A percentile compares a stretch with the other conserved stretches of the same genome.
Evolutionary conservation across 2,888 invertebrate genomes (phyloP).

Genomic region (Brachynemurus nebulosus): DNA sequence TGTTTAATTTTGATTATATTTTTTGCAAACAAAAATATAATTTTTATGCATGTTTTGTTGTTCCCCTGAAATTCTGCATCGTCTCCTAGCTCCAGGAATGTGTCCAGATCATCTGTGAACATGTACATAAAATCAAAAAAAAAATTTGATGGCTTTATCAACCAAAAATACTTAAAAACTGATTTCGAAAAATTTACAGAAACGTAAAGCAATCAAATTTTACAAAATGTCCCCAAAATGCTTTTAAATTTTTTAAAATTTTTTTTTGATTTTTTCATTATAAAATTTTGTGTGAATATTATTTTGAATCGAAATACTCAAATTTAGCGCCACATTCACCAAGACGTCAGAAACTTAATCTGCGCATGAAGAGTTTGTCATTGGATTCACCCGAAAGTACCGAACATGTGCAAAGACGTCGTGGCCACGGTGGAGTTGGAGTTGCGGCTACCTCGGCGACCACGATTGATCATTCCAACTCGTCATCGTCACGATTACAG

Average conservation of each 20-base stretch:
- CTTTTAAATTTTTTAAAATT: slow-evolving; percentile 23
- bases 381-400: slow-evolving; percentile 92
- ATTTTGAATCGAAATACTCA: background rate
- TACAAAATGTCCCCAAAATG: too few species aligned
- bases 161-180: too few species aligned
- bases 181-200: too few species aligned
- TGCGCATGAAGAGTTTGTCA: slow-evolving; percentile 95
- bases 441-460: slow-evolving; percentile 14
- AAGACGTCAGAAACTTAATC: slow-evolving; percentile 87
- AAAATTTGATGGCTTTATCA: too few species aligned
- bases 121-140: too few species aligned
- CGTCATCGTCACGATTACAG: slow-evolving; percentile 44
- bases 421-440: slow-evolving; percentile 32
- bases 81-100: too few species aligned
- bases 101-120: too few species aligned
- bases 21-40: too few species aligned
- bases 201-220: too few species aligned
- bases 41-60: too few species aligned
- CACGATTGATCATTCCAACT: slow-evolving; percentile 36
- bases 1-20: too few species aligned
- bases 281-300: background rate
- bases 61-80: too few species aligned
- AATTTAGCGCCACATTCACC: slow-evolving; percentile 83
- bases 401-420: slow-evolving; percentile 64
- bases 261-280: background rate